Evolutionary conservation across 2,888 invertebrate genomes (phyloP), one percentile per base, ranked within the genome.

Genomic region (Lissocephala sabroskyi): DNA sequence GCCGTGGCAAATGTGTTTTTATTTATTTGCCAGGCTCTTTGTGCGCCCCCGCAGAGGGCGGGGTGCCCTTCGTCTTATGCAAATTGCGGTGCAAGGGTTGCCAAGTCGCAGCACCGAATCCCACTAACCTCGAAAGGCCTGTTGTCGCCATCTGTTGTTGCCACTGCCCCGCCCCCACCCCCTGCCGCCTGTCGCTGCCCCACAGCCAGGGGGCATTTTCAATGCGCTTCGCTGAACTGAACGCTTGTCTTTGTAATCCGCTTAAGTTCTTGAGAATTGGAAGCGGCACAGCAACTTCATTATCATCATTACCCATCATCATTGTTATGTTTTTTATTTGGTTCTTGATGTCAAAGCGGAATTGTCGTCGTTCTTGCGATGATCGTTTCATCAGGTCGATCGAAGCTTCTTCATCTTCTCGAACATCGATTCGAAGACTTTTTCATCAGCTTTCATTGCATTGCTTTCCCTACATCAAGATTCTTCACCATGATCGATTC

Each of bases 241-340:
- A 74, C 78, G 74, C 70, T 70, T 77, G 70, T 65, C 48, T 47
- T 16, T 57, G 47, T 65, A 70, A 70, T 74, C 68, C 70, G 77
- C 68, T 70, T 70, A 70, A 62, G 66, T 70, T 70, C 70, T 62
- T 51, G 45, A 56, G 74, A 77, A 70, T 74, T 74, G 59, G 78
- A 65, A 70, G 60, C 75, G 57, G 78, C 65, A 70, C 64, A 63
- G 39, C 50, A 47, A 35, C 73, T 71, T 67, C 57, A 64, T 57
- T 60, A 49, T 23, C 18, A 37, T 57, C 53, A 66, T 57, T 33
- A 67, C 67, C 43, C 52, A 56, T 54, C 35, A 52, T 54, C 43
- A 40, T 54, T 48, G 40, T 40, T 42, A 29, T 46, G 36, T 33
- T 13, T 33, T n/a, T 33, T 33, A 33, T 51, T 18, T 40, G 17